A percentile compares a stretch with the other conserved stretches of the same genome.
Conservation (phyloP, 2,797 vertebrate genomes). For the Rhabdomys pumilio region DNA sequence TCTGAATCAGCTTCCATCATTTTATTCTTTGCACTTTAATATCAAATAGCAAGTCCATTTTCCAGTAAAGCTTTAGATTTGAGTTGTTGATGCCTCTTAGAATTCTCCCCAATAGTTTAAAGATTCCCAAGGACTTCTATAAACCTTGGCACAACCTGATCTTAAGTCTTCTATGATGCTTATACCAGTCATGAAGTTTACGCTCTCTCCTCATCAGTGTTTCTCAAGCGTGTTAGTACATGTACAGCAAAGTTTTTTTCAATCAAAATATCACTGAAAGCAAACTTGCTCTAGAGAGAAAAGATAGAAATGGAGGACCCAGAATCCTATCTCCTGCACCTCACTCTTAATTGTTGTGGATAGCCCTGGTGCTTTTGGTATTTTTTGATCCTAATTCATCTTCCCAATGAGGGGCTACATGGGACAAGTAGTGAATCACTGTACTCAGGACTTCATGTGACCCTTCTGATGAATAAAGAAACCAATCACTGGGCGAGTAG, state of each 20-base stretch:
- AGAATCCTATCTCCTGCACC: neutral
- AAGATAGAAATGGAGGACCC: neutral
- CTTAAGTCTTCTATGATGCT: conserved; percentile 1
- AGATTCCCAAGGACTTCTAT: neutral
- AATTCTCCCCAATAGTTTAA: conserved; percentile 42
- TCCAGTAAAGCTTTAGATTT: conserved; percentile 57
- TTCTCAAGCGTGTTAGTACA: conserved; percentile 32
- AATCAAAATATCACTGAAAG: conserved; percentile 30
- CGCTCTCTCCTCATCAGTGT: neutral
- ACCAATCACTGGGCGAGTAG: too few species aligned
- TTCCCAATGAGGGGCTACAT: too few species aligned
- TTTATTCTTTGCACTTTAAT: conserved; percentile 29
- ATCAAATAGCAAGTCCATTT: conserved; percentile 50
- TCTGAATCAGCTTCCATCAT: neutral
- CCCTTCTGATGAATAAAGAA: too few species aligned
- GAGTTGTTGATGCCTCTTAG: conserved; percentile 19
- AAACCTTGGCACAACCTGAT: neutral
- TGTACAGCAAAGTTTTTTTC: conserved; percentile 47
- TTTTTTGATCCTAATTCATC: too few species aligned
- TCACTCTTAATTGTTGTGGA: neutral
- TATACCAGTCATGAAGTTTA: conserved; percentile 20
- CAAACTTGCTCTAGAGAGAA: conserved; percentile 8
- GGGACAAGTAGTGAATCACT: too few species aligned
- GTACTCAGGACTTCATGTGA: too few species aligned
- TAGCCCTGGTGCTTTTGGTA: too few species aligned